Conservation (phyloP, 2,888 invertebrate species). For the Chrysomela aeneicollis region DNA sequence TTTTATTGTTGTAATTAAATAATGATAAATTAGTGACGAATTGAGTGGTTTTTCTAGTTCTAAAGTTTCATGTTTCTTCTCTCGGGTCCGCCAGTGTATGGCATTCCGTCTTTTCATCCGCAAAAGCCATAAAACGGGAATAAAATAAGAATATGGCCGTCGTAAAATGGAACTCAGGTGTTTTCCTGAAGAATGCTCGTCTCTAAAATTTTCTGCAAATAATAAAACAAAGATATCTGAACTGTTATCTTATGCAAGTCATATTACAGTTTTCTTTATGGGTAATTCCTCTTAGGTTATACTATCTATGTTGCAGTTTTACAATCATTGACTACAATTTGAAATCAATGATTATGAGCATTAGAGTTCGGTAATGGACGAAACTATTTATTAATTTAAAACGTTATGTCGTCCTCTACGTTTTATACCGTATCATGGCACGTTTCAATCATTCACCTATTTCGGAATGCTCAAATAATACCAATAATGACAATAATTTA, state of each 20-base stretch:
- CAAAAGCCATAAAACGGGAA: constrained; percentile 53
- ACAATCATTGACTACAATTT: too few relatives aligned
- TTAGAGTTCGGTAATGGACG: too few relatives aligned
- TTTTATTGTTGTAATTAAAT: too few relatives aligned
- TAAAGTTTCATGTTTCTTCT: not conserved
- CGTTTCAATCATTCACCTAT: too few relatives aligned
- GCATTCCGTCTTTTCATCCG: constrained; percentile 44
- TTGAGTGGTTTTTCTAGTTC: too few relatives aligned
- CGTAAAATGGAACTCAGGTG: constrained; percentile 55
- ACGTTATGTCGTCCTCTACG: too few relatives aligned
- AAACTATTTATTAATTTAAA: too few relatives aligned
- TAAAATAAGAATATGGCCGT: constrained; percentile 55
- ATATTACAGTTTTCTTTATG: not conserved
- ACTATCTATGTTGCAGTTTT: not conserved
- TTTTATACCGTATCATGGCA: too few relatives aligned
- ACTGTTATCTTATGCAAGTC: not conserved
- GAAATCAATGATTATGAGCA: too few relatives aligned
- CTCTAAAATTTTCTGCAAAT: constrained; percentile 41
- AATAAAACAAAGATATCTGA: constrained; percentile 41
- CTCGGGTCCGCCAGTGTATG: constrained; percentile 15
- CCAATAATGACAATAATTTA: too few relatives aligned
- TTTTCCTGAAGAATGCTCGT: constrained; percentile 48
- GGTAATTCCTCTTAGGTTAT: not conserved
- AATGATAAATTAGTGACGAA: too few relatives aligned
- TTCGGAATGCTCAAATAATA: too few relatives aligned